Conservation (phyloP, 1,140 invertebrate genomes). For the Teleopsis dalmanni region DNA sequence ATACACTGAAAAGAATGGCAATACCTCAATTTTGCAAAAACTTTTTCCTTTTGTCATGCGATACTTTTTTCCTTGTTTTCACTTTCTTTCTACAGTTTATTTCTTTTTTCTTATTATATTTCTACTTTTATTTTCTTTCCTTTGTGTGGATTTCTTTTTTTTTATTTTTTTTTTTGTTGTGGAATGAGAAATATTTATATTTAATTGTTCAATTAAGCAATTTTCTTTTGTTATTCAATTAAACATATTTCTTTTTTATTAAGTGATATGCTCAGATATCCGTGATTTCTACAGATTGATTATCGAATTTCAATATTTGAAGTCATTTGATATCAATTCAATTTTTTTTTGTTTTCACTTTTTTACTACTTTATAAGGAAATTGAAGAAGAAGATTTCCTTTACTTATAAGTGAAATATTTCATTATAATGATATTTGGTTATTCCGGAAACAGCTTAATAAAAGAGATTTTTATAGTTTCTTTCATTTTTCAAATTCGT, state of each 20-base stretch:
- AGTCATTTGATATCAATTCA: too few relatives aligned
- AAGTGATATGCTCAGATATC: neutral
- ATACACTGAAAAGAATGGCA: too few relatives aligned
- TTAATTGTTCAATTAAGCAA: constrained; percentile 13
- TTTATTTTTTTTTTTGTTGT: too few relatives aligned
- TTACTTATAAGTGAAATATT: too few relatives aligned
- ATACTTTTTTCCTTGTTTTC: constrained; percentile 4
- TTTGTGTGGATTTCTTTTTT: neutral
- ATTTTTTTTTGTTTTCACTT: neutral
- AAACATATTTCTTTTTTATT: too few relatives aligned
- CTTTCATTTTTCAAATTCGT: too few relatives aligned
- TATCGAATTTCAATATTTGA: neutral
- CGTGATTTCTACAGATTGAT: neutral
- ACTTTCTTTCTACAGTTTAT: neutral
- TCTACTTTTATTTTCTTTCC: neutral
- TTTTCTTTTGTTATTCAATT: constrained; percentile 9
- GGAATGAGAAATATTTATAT: neutral
- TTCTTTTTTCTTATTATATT: neutral
- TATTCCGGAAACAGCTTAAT: too few relatives aligned
- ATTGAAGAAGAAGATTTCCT: too few relatives aligned
- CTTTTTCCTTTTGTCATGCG: constrained; percentile 4
- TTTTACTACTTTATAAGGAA: neutral
- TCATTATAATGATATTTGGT: too few relatives aligned
- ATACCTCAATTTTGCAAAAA: neutral
- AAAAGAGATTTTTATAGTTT: too few relatives aligned